phyloP scores from a whole-genome alignment of 2,888 invertebrate genomes.

The Mongoloraphidia duomilia region DNA sequence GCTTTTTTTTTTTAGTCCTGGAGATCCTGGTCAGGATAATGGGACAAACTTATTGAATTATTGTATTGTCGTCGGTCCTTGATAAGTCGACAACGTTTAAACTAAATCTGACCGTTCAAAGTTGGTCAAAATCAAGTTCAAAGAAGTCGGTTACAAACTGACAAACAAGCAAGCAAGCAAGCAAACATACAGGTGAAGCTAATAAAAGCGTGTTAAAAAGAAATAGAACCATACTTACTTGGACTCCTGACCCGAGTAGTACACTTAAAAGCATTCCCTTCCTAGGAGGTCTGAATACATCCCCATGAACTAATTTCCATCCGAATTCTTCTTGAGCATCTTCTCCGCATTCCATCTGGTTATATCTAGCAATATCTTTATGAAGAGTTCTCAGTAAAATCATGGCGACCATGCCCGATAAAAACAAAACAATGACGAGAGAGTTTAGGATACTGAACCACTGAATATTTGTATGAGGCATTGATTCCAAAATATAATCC shows the following conservation, averaged over 20 bases:
- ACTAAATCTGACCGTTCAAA: no score
- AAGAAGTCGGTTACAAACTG: no score
- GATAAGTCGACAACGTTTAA: no score
- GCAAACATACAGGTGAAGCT: no score
- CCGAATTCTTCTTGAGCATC: constrained; percentile 92
- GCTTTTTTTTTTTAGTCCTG: no score
- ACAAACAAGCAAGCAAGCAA: no score
- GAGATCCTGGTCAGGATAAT: no score
- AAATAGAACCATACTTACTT: constrained; percentile 39
- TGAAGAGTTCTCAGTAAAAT: constrained; percentile 91
- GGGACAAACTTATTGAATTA: no score
- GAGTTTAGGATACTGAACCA: constrained; percentile 99
- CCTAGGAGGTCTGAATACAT: constrained; percentile 91
- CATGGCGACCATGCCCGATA: constrained; percentile 99
- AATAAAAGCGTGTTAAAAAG: background rate
- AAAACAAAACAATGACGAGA: constrained; percentile 87
- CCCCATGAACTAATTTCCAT: constrained; percentile 97
- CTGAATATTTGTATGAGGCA: constrained; percentile 97
- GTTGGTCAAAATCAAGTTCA: no score
- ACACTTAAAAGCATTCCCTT: constrained; percentile 94
- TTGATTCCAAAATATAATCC: constrained; percentile 97
- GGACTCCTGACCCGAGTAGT: constrained; percentile 89
- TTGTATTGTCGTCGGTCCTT: no score
- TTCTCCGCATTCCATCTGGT: constrained; percentile 82
- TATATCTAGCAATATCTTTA: constrained; percentile 97